Percentiles rank a stretch among this genome's conserved stretches.
Evolutionary conservation across 2,113 vertebrate species (phyloP).

Genomic region (Eonycteris spelaea): DNA sequence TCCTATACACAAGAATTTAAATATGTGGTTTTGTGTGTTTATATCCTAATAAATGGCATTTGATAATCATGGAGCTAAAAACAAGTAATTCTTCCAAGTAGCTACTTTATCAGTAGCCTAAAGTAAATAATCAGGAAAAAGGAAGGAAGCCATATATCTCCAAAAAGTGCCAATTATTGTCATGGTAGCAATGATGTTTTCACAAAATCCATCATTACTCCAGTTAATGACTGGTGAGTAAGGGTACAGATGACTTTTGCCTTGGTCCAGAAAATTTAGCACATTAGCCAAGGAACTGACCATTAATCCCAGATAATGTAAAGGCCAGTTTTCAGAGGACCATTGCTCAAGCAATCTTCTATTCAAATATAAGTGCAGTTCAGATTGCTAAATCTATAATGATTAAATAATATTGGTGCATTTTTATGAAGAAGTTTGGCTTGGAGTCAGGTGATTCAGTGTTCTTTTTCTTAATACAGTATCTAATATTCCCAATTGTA

Average conservation of each 20-base stretch:
- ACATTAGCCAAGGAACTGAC: slow-evolving; percentile 45
- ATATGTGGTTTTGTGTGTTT: neutral
- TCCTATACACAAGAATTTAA: neutral
- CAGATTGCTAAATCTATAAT: neutral
- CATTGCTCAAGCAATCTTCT: slow-evolving; percentile 65
- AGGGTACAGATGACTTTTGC: slow-evolving; percentile 14
- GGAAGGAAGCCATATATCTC: neutral
- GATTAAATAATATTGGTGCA: neutral
- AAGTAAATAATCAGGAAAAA: slow-evolving; percentile 35
- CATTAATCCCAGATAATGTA: slow-evolving; percentile 62
- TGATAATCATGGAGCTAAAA: neutral
- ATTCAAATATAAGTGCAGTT: neutral
- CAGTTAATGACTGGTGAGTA: slow-evolving; percentile 35
- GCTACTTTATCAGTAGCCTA: neutral
- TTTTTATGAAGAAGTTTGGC: neutral
- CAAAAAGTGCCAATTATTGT: neutral
- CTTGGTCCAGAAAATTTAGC: slow-evolving; percentile 44
- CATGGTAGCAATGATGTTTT: slow-evolving; percentile 15
- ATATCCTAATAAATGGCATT: neutral
- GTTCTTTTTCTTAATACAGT: neutral
- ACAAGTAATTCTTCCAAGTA: neutral
- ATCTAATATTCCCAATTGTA: neutral
- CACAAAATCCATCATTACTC: slow-evolving; percentile 49
- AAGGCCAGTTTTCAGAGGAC: slow-evolving; percentile 21
- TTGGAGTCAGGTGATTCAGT: neutral